Evolutionary conservation across 2,113 vertebrate species (phyloP).

Genomic region (Pomatorhinus ruficollis): DNA sequence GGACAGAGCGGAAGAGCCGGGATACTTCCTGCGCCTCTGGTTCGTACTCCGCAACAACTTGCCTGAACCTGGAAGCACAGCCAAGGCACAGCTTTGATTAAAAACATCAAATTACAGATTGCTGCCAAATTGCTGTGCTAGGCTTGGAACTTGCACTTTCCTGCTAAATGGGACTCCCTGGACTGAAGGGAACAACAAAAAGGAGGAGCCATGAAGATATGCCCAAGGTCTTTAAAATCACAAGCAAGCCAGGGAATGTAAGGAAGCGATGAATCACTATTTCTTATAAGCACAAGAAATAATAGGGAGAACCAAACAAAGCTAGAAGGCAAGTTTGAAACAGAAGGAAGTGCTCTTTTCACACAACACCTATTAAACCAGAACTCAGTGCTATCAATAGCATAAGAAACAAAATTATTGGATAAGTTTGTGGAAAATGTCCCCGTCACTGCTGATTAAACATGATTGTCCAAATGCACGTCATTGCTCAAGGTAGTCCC

Average conservation of each 20-base stretch:
- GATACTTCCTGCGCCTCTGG: constrained; percentile 89
- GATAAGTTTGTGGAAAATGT: background rate
- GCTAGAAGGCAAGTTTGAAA: background rate
- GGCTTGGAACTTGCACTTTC: background rate
- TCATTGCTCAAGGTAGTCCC: background rate
- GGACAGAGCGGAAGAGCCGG: constrained; percentile 84
- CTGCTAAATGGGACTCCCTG: background rate
- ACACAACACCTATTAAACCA: background rate
- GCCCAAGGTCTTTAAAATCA: background rate
- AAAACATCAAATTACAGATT: background rate
- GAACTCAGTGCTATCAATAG: background rate
- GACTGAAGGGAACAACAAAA: background rate
- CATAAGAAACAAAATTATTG: background rate
- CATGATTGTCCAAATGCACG: background rate
- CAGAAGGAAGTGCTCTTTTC: constrained; percentile 2
- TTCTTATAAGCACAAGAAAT: background rate
- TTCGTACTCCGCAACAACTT: constrained; percentile 85
- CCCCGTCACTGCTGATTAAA: background rate
- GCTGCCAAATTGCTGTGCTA: background rate
- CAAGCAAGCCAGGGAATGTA: background rate
- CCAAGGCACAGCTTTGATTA: constrained; percentile 36
- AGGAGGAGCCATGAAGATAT: background rate
- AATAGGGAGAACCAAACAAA: background rate
- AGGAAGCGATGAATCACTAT: constrained; percentile 11
- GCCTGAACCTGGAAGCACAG: constrained; percentile 84